phyloP scores from a whole-genome alignment of 2,888 invertebrate species.

The Elaeidobius kamerunicus region DNA sequence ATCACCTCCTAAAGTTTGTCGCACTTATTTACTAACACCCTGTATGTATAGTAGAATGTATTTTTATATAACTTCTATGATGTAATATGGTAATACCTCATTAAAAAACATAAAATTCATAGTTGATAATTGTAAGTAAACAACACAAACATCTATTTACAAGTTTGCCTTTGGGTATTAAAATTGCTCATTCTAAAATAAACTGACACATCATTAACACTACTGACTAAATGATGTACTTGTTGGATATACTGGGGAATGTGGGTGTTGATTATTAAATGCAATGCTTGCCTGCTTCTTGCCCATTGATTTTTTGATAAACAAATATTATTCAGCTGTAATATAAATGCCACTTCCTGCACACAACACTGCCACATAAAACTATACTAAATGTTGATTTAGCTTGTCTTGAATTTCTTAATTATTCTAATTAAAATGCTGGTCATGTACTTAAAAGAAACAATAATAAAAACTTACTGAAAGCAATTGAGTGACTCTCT shows the following conservation, averaged over 20 bases:
- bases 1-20: no score
- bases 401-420: slow-evolving; percentile 11
- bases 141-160: background rate
- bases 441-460: slow-evolving; percentile 16
- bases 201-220: no score
- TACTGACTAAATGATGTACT: background rate
- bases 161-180: background rate
- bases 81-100: no score
- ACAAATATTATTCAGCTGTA: background rate
- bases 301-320: slow-evolving; percentile 23
- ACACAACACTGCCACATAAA: background rate
- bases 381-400: slow-evolving; percentile 6
- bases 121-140: background rate
- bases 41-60: background rate
- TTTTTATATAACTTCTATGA: no score
- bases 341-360: background rate
- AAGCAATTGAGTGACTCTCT: background rate
- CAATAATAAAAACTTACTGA: slow-evolving; percentile 5
- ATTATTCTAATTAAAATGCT: slow-evolving; percentile 37
- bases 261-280: slow-evolving; percentile 12
- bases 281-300: slow-evolving; percentile 23
- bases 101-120: background rate
- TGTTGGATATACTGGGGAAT: slow-evolving; percentile 4
- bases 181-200: background rate
- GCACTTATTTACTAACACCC: no score